A percentile compares a stretch with the other conserved stretches of the same genome.
Evolutionary conservation across 2,113 vertebrate species (phyloP).

Genomic region (Xyrauchen texanus): DNA sequence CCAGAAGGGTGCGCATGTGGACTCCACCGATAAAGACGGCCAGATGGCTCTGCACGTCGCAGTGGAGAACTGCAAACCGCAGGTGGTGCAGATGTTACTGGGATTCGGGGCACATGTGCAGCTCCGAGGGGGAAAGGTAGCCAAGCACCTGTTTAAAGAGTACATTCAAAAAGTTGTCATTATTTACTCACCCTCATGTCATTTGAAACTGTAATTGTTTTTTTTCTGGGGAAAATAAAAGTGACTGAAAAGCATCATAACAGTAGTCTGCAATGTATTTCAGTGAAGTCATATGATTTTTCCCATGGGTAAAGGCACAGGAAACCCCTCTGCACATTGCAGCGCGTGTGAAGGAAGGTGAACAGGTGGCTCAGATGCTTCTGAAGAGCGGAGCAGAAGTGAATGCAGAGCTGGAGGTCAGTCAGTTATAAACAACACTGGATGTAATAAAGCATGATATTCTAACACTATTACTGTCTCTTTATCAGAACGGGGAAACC

Average conservation of each 20-base stretch:
- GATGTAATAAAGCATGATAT: not conserved
- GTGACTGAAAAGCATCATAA: too few species aligned
- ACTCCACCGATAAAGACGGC: slow-evolving; percentile 60
- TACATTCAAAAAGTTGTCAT: too few species aligned
- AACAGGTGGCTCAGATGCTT: slow-evolving; percentile 66
- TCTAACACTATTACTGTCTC: not conserved
- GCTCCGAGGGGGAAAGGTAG: slow-evolving; percentile 67
- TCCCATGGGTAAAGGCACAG: slow-evolving; percentile 42
- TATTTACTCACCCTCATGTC: too few species aligned
- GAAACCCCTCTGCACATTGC: slow-evolving; percentile 68
- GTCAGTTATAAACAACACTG: not conserved
- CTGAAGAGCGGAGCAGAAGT: slow-evolving; percentile 69
- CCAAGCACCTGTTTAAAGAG: too few species aligned
- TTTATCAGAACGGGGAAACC: slow-evolving; percentile 63
- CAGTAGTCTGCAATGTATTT: too few species aligned
- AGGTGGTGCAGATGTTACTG: slow-evolving; percentile 65
- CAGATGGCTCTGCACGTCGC: slow-evolving; percentile 64
- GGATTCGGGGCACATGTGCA: slow-evolving; percentile 67
- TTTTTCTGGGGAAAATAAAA: too few species aligned
- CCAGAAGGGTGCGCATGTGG: slow-evolving; percentile 64
- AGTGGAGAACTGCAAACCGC: slow-evolving; percentile 61
- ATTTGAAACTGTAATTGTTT: too few species aligned
- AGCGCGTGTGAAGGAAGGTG: slow-evolving; percentile 63
- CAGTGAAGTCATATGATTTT: too few species aligned
- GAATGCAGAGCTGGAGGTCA: slow-evolving; percentile 63